Percentiles rank a stretch among this genome's conserved stretches.
Evolutionary conservation across 1,140 invertebrate species (phyloP).

Genomic region (Diorhabda elongata): DNA sequence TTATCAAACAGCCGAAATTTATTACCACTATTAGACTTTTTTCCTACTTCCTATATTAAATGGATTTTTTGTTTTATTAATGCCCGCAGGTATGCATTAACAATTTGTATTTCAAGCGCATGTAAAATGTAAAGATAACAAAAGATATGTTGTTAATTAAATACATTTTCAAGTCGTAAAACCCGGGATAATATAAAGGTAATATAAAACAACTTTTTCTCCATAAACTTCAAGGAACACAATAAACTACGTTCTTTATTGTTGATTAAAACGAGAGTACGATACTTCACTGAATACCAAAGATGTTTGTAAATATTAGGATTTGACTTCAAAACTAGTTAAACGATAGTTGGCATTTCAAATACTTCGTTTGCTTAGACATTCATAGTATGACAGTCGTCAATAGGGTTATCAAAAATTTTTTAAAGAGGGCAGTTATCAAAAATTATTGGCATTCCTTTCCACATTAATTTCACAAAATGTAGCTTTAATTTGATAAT

Average conservation of each 20-base stretch:
- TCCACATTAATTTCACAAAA: too few relatives aligned
- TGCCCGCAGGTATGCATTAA: background rate
- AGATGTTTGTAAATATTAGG: slow-evolving; percentile 6
- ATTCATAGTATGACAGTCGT: too few relatives aligned
- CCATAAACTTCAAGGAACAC: slow-evolving; percentile 38
- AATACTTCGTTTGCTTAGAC: too few relatives aligned
- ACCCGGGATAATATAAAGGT: slow-evolving; percentile 22
- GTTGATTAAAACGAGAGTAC: slow-evolving; percentile 45
- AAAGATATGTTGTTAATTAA: slow-evolving; percentile 19
- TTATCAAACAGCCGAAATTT: background rate
- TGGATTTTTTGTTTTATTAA: background rate
- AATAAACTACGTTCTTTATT: slow-evolving; percentile 44
- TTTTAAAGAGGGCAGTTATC: too few relatives aligned
- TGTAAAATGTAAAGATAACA: slow-evolving; percentile 17
- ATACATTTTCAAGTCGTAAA: slow-evolving; percentile 17
- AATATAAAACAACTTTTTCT: slow-evolving; percentile 22
- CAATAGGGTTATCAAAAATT: too few relatives aligned
- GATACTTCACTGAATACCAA: slow-evolving; percentile 32
- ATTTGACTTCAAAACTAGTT: background rate
- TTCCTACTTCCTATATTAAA: background rate
- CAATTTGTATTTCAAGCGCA: slow-evolving; percentile 4
- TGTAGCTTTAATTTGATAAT: too few relatives aligned
- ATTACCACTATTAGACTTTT: background rate
- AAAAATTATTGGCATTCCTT: too few relatives aligned
- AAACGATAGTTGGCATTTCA: too few relatives aligned